Evolutionary conservation across 2,113 vertebrate species (phyloP).

Genomic region (Progne subis): DNA sequence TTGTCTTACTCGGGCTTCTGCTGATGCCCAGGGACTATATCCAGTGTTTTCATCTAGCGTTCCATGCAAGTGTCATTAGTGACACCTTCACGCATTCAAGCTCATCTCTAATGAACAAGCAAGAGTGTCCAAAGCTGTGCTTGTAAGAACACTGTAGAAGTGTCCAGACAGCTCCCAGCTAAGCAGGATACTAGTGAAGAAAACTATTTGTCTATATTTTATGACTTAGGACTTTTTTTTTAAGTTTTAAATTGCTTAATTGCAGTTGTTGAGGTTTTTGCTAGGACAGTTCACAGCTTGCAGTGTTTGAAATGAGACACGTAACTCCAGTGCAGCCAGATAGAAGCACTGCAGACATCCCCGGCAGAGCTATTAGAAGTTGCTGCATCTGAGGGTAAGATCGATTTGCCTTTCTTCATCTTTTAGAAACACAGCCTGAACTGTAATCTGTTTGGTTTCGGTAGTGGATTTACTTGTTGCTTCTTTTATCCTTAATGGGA

Average conservation of each 20-base stretch:
- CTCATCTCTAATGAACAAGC: neutral
- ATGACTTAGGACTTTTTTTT: neutral
- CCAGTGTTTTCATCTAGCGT: neutral
- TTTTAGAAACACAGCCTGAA: neutral
- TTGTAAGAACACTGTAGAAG: neutral
- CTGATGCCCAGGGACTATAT: neutral
- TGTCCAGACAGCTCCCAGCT: neutral
- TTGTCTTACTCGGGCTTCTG: neutral
- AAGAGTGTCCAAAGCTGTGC: neutral
- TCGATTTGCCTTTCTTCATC: neutral
- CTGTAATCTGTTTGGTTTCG: neutral
- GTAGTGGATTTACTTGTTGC: neutral
- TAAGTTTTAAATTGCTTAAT: neutral
- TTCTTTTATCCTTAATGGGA: neutral
- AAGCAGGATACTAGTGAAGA: neutral
- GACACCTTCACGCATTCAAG: neutral
- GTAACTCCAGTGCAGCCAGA: neutral
- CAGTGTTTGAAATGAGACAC: neutral
- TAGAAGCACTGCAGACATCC: neutral
- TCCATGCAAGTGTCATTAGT: neutral
- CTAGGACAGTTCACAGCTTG: neutral
- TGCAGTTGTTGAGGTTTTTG: neutral
- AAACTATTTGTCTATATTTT: neutral
- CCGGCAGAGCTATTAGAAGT: neutral
- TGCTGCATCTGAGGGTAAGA: neutral